Evolutionary conservation across 2,888 invertebrate genomes (phyloP).

Genomic region (Mesorhabditis spiculigera): DNA sequence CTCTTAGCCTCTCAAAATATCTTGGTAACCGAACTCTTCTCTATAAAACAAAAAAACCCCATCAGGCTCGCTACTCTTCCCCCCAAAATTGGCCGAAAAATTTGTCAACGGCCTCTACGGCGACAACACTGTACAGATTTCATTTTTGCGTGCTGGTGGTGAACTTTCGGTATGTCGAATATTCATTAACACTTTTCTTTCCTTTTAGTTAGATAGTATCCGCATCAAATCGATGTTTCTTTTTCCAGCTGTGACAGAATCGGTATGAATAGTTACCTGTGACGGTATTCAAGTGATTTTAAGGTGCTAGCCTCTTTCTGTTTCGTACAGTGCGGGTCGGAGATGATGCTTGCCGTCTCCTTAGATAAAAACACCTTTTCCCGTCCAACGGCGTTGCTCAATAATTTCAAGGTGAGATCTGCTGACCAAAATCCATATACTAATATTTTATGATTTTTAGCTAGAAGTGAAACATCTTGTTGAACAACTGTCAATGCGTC

Average conservation of each 20-base stretch:
- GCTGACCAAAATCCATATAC: background rate
- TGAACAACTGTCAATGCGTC: conserved; percentile 23
- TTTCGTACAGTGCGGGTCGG: conserved; percentile 23
- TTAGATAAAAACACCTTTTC: conserved; percentile 23
- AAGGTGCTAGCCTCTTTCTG: conserved; percentile 15
- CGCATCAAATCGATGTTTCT: conserved; percentile 13
- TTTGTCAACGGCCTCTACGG: background rate
- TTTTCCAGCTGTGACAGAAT: conserved; percentile 10
- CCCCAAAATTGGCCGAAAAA: background rate
- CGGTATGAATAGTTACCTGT: background rate
- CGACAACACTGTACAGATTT: conserved; percentile 3
- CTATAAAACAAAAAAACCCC: too few species aligned
- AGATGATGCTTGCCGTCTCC: conserved; percentile 19
- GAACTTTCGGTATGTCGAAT: conserved; percentile 6
- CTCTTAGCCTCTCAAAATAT: conserved; percentile 9
- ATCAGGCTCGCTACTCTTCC: conserved; percentile 11
- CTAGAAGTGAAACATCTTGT: conserved; percentile 22
- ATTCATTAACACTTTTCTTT: background rate
- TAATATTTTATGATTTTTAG: conserved; percentile 9
- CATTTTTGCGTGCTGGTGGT: conserved; percentile 11
- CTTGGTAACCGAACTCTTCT: conserved; percentile 8
- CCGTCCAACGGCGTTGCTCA: conserved; percentile 18
- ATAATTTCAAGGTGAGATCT: conserved; percentile 18
- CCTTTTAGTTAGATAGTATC: background rate
- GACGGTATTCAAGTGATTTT: background rate